A percentile compares a stretch with the other conserved stretches of the same genome.
These are phyloP conservation scores for Agrypnus murinus DNA, from an alignment of 2,888 invertebrate genomes.

Conservation along the genomic window DNA sequence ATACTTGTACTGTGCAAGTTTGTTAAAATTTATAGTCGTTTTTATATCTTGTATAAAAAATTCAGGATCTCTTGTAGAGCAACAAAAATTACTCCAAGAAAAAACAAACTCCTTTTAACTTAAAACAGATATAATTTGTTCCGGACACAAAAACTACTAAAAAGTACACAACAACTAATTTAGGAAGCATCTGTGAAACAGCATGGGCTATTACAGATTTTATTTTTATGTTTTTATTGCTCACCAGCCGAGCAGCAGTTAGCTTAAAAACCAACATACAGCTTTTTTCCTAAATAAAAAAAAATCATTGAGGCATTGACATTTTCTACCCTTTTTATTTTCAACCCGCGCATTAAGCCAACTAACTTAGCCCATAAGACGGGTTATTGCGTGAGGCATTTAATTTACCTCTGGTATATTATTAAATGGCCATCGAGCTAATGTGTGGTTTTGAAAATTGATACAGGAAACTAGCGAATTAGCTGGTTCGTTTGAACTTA, in stretches of 20 bases:
- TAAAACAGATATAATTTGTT: conserved; percentile 21
- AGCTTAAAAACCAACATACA: conserved; percentile 36
- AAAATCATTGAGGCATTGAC: conserved; percentile 46
- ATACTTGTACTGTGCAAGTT: too few relatives aligned
- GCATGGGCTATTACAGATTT: conserved; percentile 45
- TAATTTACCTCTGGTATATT: conserved; percentile 62
- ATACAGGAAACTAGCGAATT: conserved; percentile 51
- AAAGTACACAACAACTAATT: conserved; percentile 42
- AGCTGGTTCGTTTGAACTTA: conserved; percentile 28
- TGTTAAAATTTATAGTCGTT: too few relatives aligned
- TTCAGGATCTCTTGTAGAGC: too few relatives aligned
- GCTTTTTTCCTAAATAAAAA: conserved; percentile 17
- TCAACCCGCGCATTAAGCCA: conserved; percentile 46
- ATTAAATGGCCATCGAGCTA: conserved; percentile 66
- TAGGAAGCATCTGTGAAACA: conserved; percentile 49
- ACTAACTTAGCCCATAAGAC: conserved; percentile 36
- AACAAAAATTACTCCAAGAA: too few relatives aligned
- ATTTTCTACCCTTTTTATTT: conserved; percentile 52
- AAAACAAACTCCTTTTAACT: conserved; percentile 3
- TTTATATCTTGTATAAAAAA: too few relatives aligned
- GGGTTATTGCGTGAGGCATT: conserved; percentile 61
- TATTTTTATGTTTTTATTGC: conserved; percentile 56
- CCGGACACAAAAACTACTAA: conserved; percentile 31
- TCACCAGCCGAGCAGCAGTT: conserved; percentile 40
- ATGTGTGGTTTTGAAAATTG: conserved; percentile 56